A percentile compares a stretch with the other conserved stretches of the same genome.
Evolutionary conservation across 2,888 invertebrate genomes (phyloP).

Genomic region (Melolontha melolontha): DNA sequence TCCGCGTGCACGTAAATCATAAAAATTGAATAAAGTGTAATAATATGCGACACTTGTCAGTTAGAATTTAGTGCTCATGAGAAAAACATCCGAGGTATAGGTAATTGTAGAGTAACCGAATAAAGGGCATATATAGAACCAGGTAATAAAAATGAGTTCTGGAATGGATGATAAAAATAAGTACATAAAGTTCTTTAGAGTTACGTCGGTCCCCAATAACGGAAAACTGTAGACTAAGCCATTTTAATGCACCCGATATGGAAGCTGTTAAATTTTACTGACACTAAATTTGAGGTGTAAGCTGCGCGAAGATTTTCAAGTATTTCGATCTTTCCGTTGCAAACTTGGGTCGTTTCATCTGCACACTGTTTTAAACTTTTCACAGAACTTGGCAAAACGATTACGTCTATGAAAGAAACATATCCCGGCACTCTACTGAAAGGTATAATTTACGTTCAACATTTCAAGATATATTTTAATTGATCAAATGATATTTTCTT

Average conservation of each 20-base stretch:
- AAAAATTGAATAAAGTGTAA: slow-evolving; percentile 33
- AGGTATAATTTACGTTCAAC: too few species aligned
- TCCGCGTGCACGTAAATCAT: slow-evolving; percentile 5
- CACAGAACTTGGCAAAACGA: too few species aligned
- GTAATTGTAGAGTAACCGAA: slow-evolving; percentile 34
- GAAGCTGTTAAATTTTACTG: slow-evolving; percentile 32
- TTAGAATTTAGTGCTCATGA: not conserved
- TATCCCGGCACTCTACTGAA: too few species aligned
- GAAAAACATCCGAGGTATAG: not conserved
- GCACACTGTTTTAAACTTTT: too few species aligned
- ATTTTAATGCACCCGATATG: slow-evolving; percentile 28
- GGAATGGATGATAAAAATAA: slow-evolving; percentile 25
- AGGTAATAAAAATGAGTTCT: slow-evolving; percentile 11
- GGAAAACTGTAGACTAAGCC: slow-evolving; percentile 1
- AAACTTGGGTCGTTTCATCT: slow-evolving; percentile 14
- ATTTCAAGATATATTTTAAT: too few species aligned
- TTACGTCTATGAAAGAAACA: too few species aligned
- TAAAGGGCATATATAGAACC: not conserved
- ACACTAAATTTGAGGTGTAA: slow-evolving; percentile 17
- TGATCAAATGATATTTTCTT: too few species aligned
- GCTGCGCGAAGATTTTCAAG: slow-evolving; percentile 14
- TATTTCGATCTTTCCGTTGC: slow-evolving; percentile 9
- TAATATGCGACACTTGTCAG: slow-evolving; percentile 19
- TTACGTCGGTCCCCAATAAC: too few species aligned
- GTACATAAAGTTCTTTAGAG: not conserved